Conservation (phyloP, 2,113 vertebrate genomes). For the Lonchura striata region DNA sequence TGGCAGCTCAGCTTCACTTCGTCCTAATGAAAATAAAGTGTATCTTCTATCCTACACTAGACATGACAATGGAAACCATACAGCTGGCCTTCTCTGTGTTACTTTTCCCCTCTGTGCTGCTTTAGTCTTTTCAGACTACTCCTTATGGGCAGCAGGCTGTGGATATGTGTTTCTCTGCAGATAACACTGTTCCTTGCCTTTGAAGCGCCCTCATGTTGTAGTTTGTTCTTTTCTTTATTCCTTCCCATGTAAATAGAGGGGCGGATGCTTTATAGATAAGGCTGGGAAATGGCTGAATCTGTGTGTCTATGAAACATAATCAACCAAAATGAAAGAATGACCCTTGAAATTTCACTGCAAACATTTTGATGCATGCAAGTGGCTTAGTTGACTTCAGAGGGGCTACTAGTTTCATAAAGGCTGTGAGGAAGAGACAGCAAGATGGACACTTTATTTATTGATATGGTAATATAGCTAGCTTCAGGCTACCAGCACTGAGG, state of each 20-base stretch:
- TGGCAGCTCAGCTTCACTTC: background rate
- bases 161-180: conserved; percentile 5
- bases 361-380: background rate
- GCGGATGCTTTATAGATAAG: background rate
- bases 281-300: background rate
- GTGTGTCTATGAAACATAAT: background rate
- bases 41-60: background rate
- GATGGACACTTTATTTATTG: background rate
- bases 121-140: background rate
- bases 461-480: background rate
- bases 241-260: background rate
- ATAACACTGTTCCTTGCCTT: background rate
- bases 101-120: background rate
- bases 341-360: background rate
- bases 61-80: background rate
- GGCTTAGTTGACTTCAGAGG: background rate
- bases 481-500: background rate
- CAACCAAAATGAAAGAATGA: conserved; percentile 2
- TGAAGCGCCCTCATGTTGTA: background rate
- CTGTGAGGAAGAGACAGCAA: background rate
- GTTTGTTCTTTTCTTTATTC: conserved; percentile 10
- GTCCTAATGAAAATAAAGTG: conserved; percentile 25
- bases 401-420: background rate
- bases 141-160: background rate
- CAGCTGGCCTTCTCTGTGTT: background rate